Percentiles rank a stretch among this genome's conserved stretches.
Conservation (phyloP, 1,140 invertebrate species). For the Habropoda laboriosa region DNA sequence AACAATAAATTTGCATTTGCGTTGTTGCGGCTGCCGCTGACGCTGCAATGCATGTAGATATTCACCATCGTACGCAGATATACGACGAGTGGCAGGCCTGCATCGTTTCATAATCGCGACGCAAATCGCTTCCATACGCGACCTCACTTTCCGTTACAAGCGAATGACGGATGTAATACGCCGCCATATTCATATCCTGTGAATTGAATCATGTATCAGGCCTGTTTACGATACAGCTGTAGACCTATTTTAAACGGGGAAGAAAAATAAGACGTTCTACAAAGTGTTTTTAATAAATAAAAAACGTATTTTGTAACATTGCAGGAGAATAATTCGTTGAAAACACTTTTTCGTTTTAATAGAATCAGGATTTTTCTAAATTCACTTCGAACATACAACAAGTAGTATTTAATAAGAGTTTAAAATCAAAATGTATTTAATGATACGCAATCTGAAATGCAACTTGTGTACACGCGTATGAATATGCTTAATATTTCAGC, state of each 20-base stretch:
- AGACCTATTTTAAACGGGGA: not conserved
- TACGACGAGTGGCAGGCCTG: constrained; percentile 58
- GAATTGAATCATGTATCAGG: constrained; percentile 51
- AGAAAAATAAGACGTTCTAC: not conserved
- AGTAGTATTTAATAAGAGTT: no score
- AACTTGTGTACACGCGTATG: no score
- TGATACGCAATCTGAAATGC: no score
- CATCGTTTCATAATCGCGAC: constrained; percentile 79
- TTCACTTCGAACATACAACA: no score
- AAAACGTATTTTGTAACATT: no score
- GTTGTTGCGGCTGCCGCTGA: constrained; percentile 75
- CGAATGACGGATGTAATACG: constrained; percentile 64
- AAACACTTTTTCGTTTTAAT: no score
- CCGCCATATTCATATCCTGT: constrained; percentile 49
- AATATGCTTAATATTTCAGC: no score
- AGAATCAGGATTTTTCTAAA: no score
- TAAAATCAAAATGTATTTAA: no score
- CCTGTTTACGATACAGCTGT: constrained; percentile 44
- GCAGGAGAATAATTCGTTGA: no score
- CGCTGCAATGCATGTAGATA: constrained; percentile 75
- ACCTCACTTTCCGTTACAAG: constrained; percentile 50
- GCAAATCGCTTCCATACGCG: constrained; percentile 73
- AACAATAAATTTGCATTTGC: constrained; percentile 81
- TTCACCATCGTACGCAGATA: constrained; percentile 65
- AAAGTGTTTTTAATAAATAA: not conserved